A percentile compares a stretch with the other conserved stretches of the same genome.
phyloP scores from a whole-genome alignment of 1,140 invertebrate species.

The Drosophila virilis region DNA sequence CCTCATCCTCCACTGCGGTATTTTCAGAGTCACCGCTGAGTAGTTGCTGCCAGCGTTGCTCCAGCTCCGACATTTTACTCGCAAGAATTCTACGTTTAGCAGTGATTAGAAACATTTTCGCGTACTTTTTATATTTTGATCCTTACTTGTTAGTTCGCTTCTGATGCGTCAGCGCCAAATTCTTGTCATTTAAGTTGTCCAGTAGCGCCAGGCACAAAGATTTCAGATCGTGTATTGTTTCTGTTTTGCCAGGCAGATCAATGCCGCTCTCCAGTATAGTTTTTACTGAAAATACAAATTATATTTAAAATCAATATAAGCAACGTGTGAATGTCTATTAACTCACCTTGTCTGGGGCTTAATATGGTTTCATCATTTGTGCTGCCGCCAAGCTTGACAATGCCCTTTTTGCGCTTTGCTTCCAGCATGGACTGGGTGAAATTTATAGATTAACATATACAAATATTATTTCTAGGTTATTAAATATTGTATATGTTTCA shows the following conservation, averaged over 20 bases:
- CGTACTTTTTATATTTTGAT: background rate
- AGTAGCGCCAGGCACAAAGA: constrained; percentile 90
- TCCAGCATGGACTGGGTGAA: constrained; percentile 86
- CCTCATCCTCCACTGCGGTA: constrained; percentile 34
- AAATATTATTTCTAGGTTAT: too few relatives aligned
- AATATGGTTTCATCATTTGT: constrained; percentile 85
- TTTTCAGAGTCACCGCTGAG: constrained; percentile 58
- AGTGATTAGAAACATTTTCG: background rate
- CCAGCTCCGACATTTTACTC: constrained; percentile 86
- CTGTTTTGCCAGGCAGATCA: constrained; percentile 88
- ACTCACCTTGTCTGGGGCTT: constrained; percentile 87
- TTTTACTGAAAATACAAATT: constrained; percentile 85
- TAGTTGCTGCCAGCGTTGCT: constrained; percentile 84
- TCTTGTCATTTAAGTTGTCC: constrained; percentile 94
- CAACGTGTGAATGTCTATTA: background rate
- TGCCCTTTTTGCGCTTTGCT: constrained; percentile 86
- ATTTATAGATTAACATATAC: background rate
- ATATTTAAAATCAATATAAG: background rate
- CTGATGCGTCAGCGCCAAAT: constrained; percentile 91
- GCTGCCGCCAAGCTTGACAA: constrained; percentile 85
- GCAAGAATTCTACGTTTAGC: constrained; percentile 85
- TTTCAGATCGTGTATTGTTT: constrained; percentile 90
- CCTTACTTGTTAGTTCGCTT: constrained; percentile 91
- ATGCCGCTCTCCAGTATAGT: constrained; percentile 88
- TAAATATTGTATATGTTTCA: too few relatives aligned